Conservation (phyloP, 2,113 vertebrate genomes). For the Phrynosoma blainvillii region DNA sequence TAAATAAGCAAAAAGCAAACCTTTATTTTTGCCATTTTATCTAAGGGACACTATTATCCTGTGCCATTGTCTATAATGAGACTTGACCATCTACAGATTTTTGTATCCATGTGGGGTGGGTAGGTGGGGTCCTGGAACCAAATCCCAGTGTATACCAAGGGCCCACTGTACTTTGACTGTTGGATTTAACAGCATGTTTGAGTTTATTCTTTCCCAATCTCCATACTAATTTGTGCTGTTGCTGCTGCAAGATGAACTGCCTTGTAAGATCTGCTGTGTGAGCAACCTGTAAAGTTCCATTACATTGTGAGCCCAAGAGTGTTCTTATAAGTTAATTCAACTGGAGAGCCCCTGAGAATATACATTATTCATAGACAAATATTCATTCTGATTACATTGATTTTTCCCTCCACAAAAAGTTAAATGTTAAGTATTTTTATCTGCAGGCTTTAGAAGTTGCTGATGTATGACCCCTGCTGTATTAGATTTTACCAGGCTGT, state of each 20-base stretch:
- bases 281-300: constrained; percentile 25
- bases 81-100: too few species aligned
- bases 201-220: too few species aligned
- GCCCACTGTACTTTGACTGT: not conserved
- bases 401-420: constrained; percentile 13
- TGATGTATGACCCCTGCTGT: constrained; percentile 19
- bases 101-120: too few species aligned
- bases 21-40: too few species aligned
- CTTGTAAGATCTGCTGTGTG: not conserved
- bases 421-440: constrained; percentile 35
- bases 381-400: constrained; percentile 39
- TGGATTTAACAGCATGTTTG: too few species aligned
- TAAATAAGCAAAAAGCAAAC: too few species aligned
- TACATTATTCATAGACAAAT: constrained; percentile 37
- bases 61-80: too few species aligned
- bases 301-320: constrained; percentile 8
- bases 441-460: constrained; percentile 14
- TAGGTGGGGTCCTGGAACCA: too few species aligned
- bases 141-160: too few species aligned
- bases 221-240: not conserved
- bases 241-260: not conserved
- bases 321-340: constrained; percentile 37
- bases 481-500: constrained; percentile 8
- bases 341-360: constrained; percentile 26
- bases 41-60: too few species aligned